These are phyloP conservation scores for Enoplosus armatus DNA, from an alignment of 2,797 vertebrate genomes.

Conservation along the genomic window DNA sequence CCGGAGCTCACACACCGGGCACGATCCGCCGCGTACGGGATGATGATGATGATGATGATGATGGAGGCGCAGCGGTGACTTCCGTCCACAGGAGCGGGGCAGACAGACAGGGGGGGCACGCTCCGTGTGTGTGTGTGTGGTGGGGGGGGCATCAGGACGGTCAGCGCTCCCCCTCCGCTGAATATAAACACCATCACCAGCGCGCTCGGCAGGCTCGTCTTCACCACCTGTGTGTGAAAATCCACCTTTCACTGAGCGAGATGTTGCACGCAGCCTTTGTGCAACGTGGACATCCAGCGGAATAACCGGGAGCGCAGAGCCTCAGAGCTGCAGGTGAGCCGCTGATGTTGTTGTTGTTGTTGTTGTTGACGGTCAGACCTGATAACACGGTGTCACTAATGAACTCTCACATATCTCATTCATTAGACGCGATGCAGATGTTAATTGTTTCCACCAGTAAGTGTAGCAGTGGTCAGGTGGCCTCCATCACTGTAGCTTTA, in stretches of 20 bases:
- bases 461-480: conserved; percentile 6
- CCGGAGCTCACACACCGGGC: too few relatives aligned
- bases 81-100: conserved; percentile 26
- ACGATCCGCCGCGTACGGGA: too few relatives aligned
- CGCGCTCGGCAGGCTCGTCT: not conserved
- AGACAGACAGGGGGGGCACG: conserved; percentile 13
- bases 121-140: not conserved
- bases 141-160: not conserved
- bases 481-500: conserved; percentile 2
- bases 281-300: conserved; percentile 8
- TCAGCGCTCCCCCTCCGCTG: not conserved
- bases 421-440: not conserved
- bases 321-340: conserved; percentile 58
- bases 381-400: not conserved
- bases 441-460: not conserved
- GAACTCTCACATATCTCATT: not conserved
- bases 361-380: not conserved
- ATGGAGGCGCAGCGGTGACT: conserved; percentile 38
- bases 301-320: conserved; percentile 1
- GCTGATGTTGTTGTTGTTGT: not conserved
- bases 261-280: not conserved
- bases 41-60: too few relatives aligned
- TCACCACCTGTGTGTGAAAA: not conserved
- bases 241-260: not conserved
- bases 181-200: conserved; percentile 1